Evolutionary conservation across 2,797 vertebrate genomes (phyloP).

Genomic region (Takifugu rubripes): DNA sequence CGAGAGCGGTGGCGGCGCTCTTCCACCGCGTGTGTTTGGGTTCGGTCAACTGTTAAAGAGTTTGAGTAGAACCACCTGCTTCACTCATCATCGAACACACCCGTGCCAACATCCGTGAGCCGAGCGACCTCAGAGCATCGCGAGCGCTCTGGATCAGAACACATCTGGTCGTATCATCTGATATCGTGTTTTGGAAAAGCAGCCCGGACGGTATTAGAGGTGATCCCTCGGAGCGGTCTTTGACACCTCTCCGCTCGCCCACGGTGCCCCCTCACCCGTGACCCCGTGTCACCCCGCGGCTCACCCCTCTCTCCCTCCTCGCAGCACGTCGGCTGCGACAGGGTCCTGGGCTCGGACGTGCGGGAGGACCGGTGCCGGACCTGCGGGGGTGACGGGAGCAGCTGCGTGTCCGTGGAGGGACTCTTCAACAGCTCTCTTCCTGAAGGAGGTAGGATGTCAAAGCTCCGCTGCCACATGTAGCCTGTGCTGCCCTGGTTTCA

Average conservation of each 20-base stretch:
- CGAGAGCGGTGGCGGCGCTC: slow-evolving; percentile 30
- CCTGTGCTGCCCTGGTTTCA: slow-evolving; percentile 10
- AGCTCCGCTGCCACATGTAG: slow-evolving; percentile 1
- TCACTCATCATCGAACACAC: slow-evolving; percentile 62
- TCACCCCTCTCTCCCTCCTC: slow-evolving; percentile 14
- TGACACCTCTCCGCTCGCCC: slow-evolving; percentile 57
- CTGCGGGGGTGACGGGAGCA: slow-evolving; percentile 90
- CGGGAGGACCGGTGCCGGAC: slow-evolving; percentile 92
- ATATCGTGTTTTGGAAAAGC: slow-evolving; percentile 61
- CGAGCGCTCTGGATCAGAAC: slow-evolving; percentile 62
- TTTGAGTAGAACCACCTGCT: slow-evolving; percentile 66
- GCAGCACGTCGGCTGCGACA: slow-evolving; percentile 96
- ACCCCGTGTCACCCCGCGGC: slow-evolving; percentile 31
- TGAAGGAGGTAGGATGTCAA: slow-evolving; percentile 80
- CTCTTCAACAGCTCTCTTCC: slow-evolving; percentile 87
- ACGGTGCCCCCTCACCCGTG: slow-evolving; percentile 46
- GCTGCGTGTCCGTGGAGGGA: slow-evolving; percentile 89
- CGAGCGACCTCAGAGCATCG: slow-evolving; percentile 60
- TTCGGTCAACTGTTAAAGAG: slow-evolving; percentile 48
- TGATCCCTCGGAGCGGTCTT: slow-evolving; percentile 51
- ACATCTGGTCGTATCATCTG: slow-evolving; percentile 68
- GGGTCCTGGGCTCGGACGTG: slow-evolving; percentile 87
- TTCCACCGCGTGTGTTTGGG: slow-evolving; percentile 53
- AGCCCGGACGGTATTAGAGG: slow-evolving; percentile 65
- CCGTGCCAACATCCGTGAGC: slow-evolving; percentile 64